Percentiles rank a stretch among this genome's conserved stretches.
Evolutionary conservation across 1,140 invertebrate genomes (phyloP).

Genomic region (Aphaenogaster floridana): DNA sequence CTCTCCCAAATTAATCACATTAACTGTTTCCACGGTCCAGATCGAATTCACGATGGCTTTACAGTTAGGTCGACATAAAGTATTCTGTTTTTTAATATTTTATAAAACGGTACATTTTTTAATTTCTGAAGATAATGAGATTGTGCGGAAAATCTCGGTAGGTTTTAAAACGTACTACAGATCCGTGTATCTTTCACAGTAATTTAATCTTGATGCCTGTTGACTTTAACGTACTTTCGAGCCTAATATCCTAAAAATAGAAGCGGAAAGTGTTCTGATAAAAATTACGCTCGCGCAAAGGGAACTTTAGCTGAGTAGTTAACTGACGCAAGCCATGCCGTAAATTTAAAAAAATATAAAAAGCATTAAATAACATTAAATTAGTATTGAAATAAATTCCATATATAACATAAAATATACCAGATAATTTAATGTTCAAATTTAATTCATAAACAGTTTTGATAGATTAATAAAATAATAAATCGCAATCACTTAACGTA

Average conservation of each 20-base stretch:
- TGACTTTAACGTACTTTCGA: slow-evolving; percentile 11
- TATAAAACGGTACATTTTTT: neutral
- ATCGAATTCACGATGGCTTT: neutral
- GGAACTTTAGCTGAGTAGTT: neutral
- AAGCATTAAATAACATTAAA: neutral
- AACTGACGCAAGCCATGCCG: neutral
- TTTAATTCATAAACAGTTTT: neutral
- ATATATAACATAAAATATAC: neutral
- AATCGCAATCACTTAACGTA: neutral
- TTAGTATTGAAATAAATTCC: neutral
- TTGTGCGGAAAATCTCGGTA: neutral
- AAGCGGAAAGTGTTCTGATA: slow-evolving; percentile 6
- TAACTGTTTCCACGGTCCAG: neutral
- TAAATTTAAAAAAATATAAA: neutral
- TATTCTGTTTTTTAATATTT: neutral
- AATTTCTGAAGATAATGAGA: neutral
- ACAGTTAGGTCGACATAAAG: neutral
- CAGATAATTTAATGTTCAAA: neutral
- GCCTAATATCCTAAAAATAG: slow-evolving; percentile 11
- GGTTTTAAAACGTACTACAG: neutral
- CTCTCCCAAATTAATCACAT: neutral
- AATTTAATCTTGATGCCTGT: slow-evolving; percentile 14
- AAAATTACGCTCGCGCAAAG: slow-evolving; percentile 5
- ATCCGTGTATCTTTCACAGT: slow-evolving; percentile 17
- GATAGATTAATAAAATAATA: neutral